These are phyloP conservation scores for Orchestia grillus DNA, from an alignment of 1,140 invertebrate species.

Conservation along the genomic window DNA sequence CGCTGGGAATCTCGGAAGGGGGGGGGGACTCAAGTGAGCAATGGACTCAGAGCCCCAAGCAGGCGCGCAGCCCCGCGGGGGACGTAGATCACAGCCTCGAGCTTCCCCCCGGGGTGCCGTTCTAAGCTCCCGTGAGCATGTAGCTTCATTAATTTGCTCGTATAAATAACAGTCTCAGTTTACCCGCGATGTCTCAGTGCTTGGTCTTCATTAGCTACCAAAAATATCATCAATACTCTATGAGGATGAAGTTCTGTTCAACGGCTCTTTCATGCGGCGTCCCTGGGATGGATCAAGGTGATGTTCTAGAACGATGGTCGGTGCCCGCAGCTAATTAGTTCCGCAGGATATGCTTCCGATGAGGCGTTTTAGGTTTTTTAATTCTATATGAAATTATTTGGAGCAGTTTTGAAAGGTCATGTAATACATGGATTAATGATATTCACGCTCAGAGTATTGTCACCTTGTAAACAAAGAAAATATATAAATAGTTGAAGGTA, in stretches of 20 bases:
- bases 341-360: neutral
- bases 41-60: neutral
- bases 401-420: neutral
- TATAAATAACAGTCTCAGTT: constrained; percentile 53
- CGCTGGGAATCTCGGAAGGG: constrained; percentile 33
- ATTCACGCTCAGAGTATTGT: neutral
- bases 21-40: neutral
- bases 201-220: neutral
- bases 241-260: neutral
- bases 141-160: constrained; percentile 33
- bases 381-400: neutral
- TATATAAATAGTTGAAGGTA: neutral
- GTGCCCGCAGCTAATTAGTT: neutral
- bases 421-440: neutral
- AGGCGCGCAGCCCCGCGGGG: neutral
- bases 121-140: constrained; percentile 21
- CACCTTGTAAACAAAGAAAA: neutral
- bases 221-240: neutral
- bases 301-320: neutral
- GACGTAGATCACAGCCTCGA: neutral
- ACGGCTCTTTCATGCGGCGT: constrained; percentile 1
- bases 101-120: neutral
- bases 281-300: neutral
- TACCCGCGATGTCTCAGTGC: neutral
- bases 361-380: neutral